Evolutionary conservation across 2,888 invertebrate genomes (phyloP), one percentile per base, ranked within the genome.

Genomic region (Tachina fera): DNA sequence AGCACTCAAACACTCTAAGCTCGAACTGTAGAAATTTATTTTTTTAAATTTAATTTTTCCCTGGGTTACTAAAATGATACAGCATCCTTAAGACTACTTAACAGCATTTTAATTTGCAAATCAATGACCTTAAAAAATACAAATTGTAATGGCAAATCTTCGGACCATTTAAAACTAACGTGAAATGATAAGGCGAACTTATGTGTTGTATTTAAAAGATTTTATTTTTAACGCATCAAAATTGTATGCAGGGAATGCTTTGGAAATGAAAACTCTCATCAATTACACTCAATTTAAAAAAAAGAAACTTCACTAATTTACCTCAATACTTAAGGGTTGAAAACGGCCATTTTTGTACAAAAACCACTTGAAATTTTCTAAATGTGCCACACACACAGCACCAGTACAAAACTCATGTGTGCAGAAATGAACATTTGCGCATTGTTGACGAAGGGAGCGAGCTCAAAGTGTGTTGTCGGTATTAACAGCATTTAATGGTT

Each of bases 341-440:
- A 72, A 74, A 79, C 79, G 88, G 90, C 90, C 91, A 90, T 90
- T 90, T 90, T 90, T 89, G 88, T 88, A 68, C 51, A 47, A 84
- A 90, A 75, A 79, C 71, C 86, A 88, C 80, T 87, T 84, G 19
- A 67, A 22, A 68, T 61, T 47, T 47, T 13, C 22, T 61, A 51
- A 60, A 61, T 43, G n/a, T 70, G 43, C 19, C 13, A 19, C 19
- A 47, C 45, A 61, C 11, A 13, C 14, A 14, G 16, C 41, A 22
- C n/a, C n/a, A 31, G 51, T 11, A 51, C 56, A 63, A 10, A 67
- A 53, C 16, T 45, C 9, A 19, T 51, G 13, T 91, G 88, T 91
- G 90, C 91, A 89, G 90, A 88, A 89, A 82, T 63, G 71, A 61
- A 76, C 86, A 86, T 76, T 70, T 86, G 86, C 86, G 86, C 86